Evolutionary conservation across 2,888 invertebrate genomes (phyloP).

Genomic region (Limnephilus auricula): DNA sequence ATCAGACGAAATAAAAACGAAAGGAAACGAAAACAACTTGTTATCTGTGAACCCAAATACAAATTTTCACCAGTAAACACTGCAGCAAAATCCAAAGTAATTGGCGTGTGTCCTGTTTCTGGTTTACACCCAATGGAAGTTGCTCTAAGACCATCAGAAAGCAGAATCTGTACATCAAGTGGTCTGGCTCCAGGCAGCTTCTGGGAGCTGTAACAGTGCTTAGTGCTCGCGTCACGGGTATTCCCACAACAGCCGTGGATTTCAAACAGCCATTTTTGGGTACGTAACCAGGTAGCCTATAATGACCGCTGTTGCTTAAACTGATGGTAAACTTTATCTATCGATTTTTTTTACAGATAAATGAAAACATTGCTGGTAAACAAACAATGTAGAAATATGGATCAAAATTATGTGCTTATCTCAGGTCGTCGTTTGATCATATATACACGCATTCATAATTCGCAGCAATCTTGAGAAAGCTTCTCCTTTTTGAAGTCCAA

Average conservation of each 20-base stretch:
- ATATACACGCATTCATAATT: no score
- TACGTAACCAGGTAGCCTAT: conserved; percentile 32
- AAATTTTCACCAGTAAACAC: background rate
- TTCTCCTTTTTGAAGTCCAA: no score
- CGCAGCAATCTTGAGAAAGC: no score
- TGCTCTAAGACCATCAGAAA: background rate
- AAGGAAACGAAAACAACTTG: background rate
- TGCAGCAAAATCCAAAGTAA: background rate
- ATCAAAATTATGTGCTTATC: background rate
- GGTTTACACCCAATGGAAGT: background rate
- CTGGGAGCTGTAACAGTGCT: background rate
- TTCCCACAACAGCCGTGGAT: conserved; percentile 58
- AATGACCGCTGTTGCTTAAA: background rate
- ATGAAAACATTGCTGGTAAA: background rate
- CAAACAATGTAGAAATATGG: background rate
- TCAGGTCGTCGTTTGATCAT: background rate
- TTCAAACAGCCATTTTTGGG: conserved; percentile 57
- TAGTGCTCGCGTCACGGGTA: background rate
- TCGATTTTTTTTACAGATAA: background rate
- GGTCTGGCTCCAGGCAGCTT: background rate
- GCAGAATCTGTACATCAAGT: background rate
- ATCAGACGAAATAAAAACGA: background rate
- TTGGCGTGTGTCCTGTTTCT: background rate
- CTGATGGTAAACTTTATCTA: background rate
- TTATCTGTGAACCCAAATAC: background rate